Conservation (phyloP, 1,140 invertebrate genomes). For the Drosophila prosaltans region DNA sequence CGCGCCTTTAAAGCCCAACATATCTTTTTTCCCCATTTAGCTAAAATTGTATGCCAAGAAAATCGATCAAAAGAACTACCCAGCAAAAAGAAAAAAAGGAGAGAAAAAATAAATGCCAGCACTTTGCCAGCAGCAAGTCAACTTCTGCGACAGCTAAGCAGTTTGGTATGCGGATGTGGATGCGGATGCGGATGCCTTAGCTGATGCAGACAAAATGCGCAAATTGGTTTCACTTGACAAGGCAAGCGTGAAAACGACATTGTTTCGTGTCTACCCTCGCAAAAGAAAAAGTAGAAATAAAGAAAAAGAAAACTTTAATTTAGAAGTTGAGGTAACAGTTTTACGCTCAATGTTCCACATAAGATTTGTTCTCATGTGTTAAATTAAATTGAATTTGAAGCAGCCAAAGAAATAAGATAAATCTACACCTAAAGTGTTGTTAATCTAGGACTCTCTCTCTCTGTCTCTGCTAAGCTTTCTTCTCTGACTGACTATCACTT, state of each 20-base stretch:
- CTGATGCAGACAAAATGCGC: slow-evolving; percentile 54
- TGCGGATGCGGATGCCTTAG: slow-evolving; percentile 14
- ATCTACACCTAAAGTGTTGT: slow-evolving; percentile 45
- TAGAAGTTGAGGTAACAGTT: slow-evolving; percentile 50
- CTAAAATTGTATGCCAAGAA: slow-evolving; percentile 41
- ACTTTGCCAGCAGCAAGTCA: slow-evolving; percentile 24
- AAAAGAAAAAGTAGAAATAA: slow-evolving; percentile 6
- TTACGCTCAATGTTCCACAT: slow-evolving; percentile 37
- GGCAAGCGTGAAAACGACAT: slow-evolving; percentile 67
- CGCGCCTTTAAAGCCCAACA: background rate
- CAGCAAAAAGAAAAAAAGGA: background rate
- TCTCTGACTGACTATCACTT: slow-evolving; percentile 23
- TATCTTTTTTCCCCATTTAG: background rate
- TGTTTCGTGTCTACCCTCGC: slow-evolving; percentile 32
- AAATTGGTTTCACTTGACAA: slow-evolving; percentile 64
- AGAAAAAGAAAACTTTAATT: slow-evolving; percentile 26
- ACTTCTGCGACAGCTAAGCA: slow-evolving; percentile 9
- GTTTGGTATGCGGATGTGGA: slow-evolving; percentile 16
- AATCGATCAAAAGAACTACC: slow-evolving; percentile 26
- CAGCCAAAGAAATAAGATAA: background rate
- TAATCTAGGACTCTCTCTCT: slow-evolving; percentile 22
- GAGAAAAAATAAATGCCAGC: background rate
- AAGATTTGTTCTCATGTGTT: slow-evolving; percentile 26
- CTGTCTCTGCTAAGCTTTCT: background rate
- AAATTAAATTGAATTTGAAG: slow-evolving; percentile 37